phyloP scores from a whole-genome alignment of 2,888 invertebrate species.

The Gnatocerus cornutus region DNA sequence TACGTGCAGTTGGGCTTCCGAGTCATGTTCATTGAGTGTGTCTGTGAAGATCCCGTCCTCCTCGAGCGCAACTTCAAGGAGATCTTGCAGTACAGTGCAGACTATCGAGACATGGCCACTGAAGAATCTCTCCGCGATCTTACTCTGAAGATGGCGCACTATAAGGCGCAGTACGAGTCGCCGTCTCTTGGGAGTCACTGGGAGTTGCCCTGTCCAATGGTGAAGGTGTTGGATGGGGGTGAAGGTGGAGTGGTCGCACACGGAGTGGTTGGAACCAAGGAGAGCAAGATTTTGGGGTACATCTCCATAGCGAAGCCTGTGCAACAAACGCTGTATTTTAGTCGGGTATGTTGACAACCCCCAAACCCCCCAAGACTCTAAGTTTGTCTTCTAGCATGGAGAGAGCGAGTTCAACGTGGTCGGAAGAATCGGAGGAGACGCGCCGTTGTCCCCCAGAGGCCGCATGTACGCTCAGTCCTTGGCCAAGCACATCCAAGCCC shows the following conservation, averaged over 20 bases:
- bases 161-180: constrained; percentile 86
- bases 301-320: constrained; percentile 88
- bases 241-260: constrained; percentile 82
- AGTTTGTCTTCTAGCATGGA: constrained; percentile 81
- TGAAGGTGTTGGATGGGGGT: constrained; percentile 74
- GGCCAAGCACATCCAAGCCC: constrained; percentile 81
- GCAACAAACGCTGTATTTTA: constrained; percentile 92
- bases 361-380: neutral
- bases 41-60: constrained; percentile 86
- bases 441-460: constrained; percentile 88
- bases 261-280: constrained; percentile 84
- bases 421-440: constrained; percentile 94
- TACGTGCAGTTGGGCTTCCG: constrained; percentile 84
- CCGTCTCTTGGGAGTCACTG: constrained; percentile 74
- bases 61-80: constrained; percentile 84
- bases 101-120: constrained; percentile 87
- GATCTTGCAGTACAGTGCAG: constrained; percentile 89
- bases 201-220: constrained; percentile 72
- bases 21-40: constrained; percentile 93
- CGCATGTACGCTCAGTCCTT: constrained; percentile 84
- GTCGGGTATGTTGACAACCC: constrained; percentile 79
- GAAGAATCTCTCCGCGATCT: constrained; percentile 87
- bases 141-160: constrained; percentile 87
- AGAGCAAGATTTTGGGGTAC: constrained; percentile 89
- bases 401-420: constrained; percentile 94